These are phyloP conservation scores for Erebia aethiops DNA, from an alignment of 2,888 invertebrate genomes.

Conservation along the genomic window DNA sequence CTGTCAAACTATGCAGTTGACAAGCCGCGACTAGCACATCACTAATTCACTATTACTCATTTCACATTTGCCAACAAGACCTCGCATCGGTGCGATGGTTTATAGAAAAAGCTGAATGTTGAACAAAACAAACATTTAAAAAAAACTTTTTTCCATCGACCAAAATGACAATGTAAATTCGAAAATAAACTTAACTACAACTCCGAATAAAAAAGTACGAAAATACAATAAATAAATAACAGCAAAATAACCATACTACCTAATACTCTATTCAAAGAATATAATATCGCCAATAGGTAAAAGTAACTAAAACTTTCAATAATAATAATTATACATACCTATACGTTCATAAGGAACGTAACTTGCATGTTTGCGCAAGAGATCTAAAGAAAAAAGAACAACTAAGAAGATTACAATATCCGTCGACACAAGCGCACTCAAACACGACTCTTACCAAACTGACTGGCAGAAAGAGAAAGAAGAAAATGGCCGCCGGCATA, in stretches of 20 bases:
- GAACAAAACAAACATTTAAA: background rate
- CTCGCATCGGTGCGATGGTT: too few species aligned
- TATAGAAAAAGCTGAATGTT: background rate
- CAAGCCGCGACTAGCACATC: background rate
- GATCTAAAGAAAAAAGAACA: conserved; percentile 68
- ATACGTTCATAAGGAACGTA: conserved; percentile 25
- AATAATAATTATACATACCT: too few species aligned
- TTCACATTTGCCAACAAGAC: too few species aligned
- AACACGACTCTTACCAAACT: conserved; percentile 64
- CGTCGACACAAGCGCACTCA: conserved; percentile 56
- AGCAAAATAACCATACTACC: too few species aligned
- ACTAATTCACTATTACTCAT: too few species aligned
- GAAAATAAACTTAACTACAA: background rate
- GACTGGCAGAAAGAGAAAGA: conserved; percentile 75
- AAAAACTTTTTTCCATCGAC: background rate
- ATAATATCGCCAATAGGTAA: too few species aligned
- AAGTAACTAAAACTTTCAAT: too few species aligned
- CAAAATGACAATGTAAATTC: background rate
- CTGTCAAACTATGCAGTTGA: background rate
- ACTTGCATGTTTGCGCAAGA: conserved; percentile 41
- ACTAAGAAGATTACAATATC: conserved; percentile 61
- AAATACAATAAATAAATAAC: too few species aligned
- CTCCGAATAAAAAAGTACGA: too few species aligned
- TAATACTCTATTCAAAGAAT: too few species aligned
- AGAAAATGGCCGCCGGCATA: conserved; percentile 74